phyloP scores from a whole-genome alignment of 2,797 vertebrate genomes.

The Crax fasciolata region DNA sequence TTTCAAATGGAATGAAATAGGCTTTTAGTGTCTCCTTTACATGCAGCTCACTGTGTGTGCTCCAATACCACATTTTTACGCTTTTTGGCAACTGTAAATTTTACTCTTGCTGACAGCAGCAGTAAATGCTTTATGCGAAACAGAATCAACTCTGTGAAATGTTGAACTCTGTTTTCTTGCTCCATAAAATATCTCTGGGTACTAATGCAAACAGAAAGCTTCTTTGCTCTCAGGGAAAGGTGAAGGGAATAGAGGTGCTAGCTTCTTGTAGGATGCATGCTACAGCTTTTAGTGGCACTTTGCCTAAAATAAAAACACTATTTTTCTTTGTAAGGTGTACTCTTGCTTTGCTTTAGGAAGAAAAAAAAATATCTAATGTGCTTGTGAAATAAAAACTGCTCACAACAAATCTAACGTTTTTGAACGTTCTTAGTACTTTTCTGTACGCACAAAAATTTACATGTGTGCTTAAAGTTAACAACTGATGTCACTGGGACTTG shows the following conservation, averaged over 20 bases:
- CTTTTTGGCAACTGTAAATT: constrained; percentile 76
- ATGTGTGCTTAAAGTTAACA: not conserved
- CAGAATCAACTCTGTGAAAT: constrained; percentile 70
- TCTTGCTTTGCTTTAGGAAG: not conserved
- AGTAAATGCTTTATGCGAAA: constrained; percentile 75
- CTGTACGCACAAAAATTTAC: not conserved
- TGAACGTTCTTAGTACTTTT: not conserved
- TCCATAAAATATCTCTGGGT: constrained; percentile 64
- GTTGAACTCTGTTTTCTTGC: constrained; percentile 73
- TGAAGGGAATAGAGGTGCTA: constrained; percentile 43
- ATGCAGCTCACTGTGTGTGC: constrained; percentile 59
- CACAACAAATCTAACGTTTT: not conserved
- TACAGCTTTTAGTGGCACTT: constrained; percentile 36
- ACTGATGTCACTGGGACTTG: not conserved
- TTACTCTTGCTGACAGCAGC: constrained; percentile 74
- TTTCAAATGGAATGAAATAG: constrained; percentile 60
- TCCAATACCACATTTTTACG: constrained; percentile 60
- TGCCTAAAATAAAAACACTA: constrained; percentile 18
- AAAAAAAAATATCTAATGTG: not conserved
- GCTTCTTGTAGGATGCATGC: not conserved
- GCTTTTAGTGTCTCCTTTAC: constrained; percentile 67
- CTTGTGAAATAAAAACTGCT: constrained; percentile 11
- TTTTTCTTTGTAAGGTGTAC: not conserved
- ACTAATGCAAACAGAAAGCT: constrained; percentile 67
- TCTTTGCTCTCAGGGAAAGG: constrained; percentile 40